Evolutionary conservation across 1,140 invertebrate species (phyloP).

Genomic region (Trachymyrmex cornetzi): DNA sequence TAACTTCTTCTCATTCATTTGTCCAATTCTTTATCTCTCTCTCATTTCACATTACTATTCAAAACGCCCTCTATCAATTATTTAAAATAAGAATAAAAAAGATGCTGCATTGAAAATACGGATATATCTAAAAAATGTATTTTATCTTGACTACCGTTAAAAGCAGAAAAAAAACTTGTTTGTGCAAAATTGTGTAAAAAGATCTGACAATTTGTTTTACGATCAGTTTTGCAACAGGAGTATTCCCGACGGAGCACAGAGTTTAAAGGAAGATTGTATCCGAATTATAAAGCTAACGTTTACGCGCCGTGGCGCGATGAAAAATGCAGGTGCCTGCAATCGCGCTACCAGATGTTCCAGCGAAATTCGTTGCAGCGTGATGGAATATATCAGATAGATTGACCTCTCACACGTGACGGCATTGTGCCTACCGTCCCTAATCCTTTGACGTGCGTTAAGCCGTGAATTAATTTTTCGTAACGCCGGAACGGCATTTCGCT

Average conservation of each 20-base stretch:
- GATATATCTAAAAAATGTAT: neutral
- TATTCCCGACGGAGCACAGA: neutral
- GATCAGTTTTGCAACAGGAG: neutral
- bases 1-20: neutral
- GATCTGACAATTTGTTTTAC: slow-evolving; percentile 1
- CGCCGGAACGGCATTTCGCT: neutral
- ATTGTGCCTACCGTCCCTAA: slow-evolving; percentile 45
- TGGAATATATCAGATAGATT: slow-evolving; percentile 56
- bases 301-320: slow-evolving; percentile 1
- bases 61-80: neutral
- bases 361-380: slow-evolving; percentile 43
- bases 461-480: slow-evolving; percentile 66
- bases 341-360: neutral
- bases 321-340: slow-evolving; percentile 23
- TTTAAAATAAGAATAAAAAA: neutral
- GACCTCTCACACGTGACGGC: slow-evolving; percentile 52
- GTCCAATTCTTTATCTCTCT: no score
- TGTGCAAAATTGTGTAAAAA: neutral
- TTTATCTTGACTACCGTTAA: neutral
- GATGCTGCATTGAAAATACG: neutral
- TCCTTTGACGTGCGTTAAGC: slow-evolving; percentile 62
- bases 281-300: slow-evolving; percentile 38
- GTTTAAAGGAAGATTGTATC: slow-evolving; percentile 11
- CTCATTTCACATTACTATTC: neutral
- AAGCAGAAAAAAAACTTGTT: neutral